phyloP scores from a whole-genome alignment of 2,888 invertebrate species.

The Lordiphosa fenestrarum region DNA sequence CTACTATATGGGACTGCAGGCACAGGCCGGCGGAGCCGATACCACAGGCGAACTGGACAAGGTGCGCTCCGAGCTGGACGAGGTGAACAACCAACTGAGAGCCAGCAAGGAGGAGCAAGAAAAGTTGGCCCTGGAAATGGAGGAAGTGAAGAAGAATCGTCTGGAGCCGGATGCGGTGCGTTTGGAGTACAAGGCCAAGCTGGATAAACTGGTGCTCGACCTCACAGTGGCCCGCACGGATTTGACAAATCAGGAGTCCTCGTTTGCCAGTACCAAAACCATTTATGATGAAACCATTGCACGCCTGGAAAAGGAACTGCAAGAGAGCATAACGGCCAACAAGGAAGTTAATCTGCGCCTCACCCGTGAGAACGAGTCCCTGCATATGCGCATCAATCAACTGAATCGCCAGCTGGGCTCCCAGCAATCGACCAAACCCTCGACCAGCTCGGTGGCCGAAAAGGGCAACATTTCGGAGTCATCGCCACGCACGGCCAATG shows the following conservation, averaged over 20 bases:
- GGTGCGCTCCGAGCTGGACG: conserved; percentile 81
- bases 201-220: conserved; percentile 81
- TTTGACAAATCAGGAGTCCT: conserved; percentile 83
- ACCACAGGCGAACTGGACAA: conserved; percentile 80
- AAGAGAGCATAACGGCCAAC: conserved; percentile 84
- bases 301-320: conserved; percentile 87
- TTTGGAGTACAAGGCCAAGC: conserved; percentile 85
- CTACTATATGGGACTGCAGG: conserved; percentile 87
- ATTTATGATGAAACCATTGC: conserved; percentile 87
- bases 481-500: conserved; percentile 90
- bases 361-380: conserved; percentile 85
- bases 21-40: conserved; percentile 64
- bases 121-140: conserved; percentile 81
- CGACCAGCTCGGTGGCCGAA: conserved; percentile 84
- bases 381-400: conserved; percentile 86
- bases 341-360: conserved; percentile 81
- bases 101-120: conserved; percentile 49
- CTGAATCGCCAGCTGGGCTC: conserved; percentile 85
- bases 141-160: conserved; percentile 85
- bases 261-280: conserved; percentile 84
- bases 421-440: conserved; percentile 86
- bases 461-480: conserved; percentile 83
- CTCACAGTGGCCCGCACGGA: conserved; percentile 80
- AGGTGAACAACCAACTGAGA: conserved; percentile 80
- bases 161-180: conserved; percentile 86